Percentiles rank a stretch among this genome's conserved stretches.
These are phyloP conservation scores for Isurus oxyrinchus DNA, from an alignment of 2,113 vertebrate species.

Conservation along the genomic window DNA sequence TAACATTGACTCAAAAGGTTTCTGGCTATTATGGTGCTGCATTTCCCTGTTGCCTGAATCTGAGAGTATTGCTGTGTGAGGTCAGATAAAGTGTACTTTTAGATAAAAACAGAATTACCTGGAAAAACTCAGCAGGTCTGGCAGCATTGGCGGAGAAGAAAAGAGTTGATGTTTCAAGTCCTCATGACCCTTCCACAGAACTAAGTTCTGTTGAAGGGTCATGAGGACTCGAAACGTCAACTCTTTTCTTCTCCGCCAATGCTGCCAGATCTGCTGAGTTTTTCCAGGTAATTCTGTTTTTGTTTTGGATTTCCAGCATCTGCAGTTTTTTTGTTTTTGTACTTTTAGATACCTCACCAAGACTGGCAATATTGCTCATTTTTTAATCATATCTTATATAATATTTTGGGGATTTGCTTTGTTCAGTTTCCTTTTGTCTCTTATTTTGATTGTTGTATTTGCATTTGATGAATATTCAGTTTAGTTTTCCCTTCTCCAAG, in stretches of 20 bases:
- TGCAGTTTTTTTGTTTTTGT: too few relatives aligned
- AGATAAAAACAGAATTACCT: too few relatives aligned
- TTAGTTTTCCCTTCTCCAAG: not conserved
- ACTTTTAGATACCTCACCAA: not conserved
- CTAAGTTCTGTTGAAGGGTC: too few relatives aligned
- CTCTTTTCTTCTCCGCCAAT: too few relatives aligned
- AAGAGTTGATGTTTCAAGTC: too few relatives aligned
- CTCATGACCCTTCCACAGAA: too few relatives aligned
- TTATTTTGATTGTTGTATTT: not conserved
- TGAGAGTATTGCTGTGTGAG: slow-evolving; percentile 7
- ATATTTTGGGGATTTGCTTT: not conserved
- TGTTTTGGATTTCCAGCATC: too few relatives aligned
- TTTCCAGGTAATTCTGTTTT: too few relatives aligned
- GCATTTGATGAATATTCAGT: not conserved
- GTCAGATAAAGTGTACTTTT: not conserved
- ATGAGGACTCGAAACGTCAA: too few relatives aligned
- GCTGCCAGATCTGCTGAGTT: too few relatives aligned
- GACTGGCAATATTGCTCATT: not conserved
- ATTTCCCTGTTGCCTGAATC: not conserved
- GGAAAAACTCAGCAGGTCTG: not conserved
- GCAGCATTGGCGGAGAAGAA: too few relatives aligned
- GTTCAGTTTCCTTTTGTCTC: not conserved
- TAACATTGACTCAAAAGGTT: not conserved
- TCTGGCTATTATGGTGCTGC: not conserved
- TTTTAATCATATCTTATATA: not conserved